Conservation (phyloP, 2,113 vertebrate species). For the Melanotaenia duboulayi region DNA sequence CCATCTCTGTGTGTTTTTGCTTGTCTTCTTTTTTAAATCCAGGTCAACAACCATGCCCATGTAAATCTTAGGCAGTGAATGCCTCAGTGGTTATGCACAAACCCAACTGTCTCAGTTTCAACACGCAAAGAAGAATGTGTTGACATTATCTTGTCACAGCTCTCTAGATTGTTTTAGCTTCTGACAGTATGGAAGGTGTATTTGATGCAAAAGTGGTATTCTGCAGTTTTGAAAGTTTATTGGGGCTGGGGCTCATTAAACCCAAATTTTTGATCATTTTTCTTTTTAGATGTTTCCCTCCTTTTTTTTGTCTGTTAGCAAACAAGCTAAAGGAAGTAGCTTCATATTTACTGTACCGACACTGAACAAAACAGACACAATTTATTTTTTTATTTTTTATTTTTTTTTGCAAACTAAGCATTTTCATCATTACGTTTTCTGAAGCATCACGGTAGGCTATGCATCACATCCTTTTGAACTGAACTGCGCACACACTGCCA, state of each 20-base stretch:
- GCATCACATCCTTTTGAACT: not conserved
- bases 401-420: not conserved
- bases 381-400: not conserved
- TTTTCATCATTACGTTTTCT: not conserved
- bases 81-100: slow-evolving; percentile 6
- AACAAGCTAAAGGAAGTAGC: not conserved
- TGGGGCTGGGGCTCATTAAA: not conserved
- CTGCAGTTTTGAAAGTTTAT: not conserved
- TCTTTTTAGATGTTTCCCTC: not conserved
- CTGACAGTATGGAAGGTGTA: not conserved
- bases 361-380: not conserved
- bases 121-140: slow-evolving; percentile 16
- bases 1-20: slow-evolving; percentile 37
- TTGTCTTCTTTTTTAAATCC: slow-evolving; percentile 40
- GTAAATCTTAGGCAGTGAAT: slow-evolving; percentile 3
- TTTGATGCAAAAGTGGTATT: not conserved
- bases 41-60: slow-evolving; percentile 52
- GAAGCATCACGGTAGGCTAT: accelerated
- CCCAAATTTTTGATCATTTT: not conserved
- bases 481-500: not conserved
- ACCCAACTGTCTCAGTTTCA: not conserved
- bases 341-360: not conserved
- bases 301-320: not conserved
- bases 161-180: not conserved
- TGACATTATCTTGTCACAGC: not conserved